phyloP scores from a whole-genome alignment of 2,797 vertebrate genomes.

The Stomatorhinus walkeri region DNA sequence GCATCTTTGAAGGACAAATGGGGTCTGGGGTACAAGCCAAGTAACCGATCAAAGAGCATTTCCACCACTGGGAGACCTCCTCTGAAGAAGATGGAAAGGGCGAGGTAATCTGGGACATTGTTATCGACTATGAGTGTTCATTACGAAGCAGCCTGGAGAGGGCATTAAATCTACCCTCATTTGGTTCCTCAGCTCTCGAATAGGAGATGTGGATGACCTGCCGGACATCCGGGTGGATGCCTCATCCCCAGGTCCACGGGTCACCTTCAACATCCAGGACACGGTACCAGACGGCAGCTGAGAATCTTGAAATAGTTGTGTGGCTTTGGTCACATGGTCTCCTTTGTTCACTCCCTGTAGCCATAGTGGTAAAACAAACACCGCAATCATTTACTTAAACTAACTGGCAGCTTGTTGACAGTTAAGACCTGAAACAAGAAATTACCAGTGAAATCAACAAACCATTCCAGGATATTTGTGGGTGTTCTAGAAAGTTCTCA shows the following conservation, averaged over 20 bases:
- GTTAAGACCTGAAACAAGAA: not conserved
- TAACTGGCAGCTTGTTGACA: not conserved
- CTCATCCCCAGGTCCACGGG: conserved; percentile 83
- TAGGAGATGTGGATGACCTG: conserved; percentile 83
- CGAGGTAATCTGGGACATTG: conserved; percentile 63
- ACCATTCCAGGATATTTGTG: not conserved
- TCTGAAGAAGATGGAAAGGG: conserved; percentile 82
- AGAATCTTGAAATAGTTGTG: not conserved
- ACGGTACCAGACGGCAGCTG: conserved; percentile 67
- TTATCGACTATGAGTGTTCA: not conserved
- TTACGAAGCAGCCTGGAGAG: not conserved
- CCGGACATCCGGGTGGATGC: conserved; percentile 84
- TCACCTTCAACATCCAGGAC: conserved; percentile 96
- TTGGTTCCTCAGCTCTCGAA: conserved; percentile 59
- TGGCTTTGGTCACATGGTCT: not conserved
- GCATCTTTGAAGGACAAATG: conserved; percentile 97
- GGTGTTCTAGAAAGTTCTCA: not conserved
- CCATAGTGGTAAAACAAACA: not conserved
- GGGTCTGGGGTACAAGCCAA: conserved; percentile 97
- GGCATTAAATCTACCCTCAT: not conserved
- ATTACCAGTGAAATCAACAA: not conserved
- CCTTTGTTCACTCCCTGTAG: not conserved
- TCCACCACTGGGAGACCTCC: conserved; percentile 81
- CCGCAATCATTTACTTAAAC: not conserved
- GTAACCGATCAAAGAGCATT: conserved; percentile 95